Evolutionary conservation across 1,140 invertebrate species (phyloP), one percentile per base, ranked within the genome.

Genomic region (Catajapyx aquilonaris): DNA sequence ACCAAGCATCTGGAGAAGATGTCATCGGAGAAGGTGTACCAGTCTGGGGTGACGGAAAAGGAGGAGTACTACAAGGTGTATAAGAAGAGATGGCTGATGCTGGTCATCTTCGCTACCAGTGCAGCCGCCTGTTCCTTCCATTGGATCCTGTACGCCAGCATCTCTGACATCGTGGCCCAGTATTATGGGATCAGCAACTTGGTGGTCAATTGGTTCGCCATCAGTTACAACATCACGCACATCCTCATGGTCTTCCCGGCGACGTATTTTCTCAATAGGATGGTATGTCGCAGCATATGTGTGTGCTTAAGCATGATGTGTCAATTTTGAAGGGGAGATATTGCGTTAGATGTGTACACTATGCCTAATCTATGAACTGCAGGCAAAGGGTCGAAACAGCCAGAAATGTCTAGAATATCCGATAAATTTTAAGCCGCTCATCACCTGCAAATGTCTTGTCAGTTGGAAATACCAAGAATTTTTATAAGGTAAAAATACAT

Each of bases 161-260:
- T 71, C 31, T 52, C 55, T 15, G 63, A 64, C 37, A 58, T 68
- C 34, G 44, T 69, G 3, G 43, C 48, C 15, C 57, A 57, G 4
- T 57, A 54, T 32, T 58, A 55, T 44, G 42, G 44, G 11, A 60
- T 66, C 2, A 30, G 31, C 4, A 43, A 49, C 18, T 41, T 53
- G 0, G 49, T 55, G 9, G 59, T 76, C 5, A 67, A 74, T 47
- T 70, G 65, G 67, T 61, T 69, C 21, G 68, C 66, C 1, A 65
- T 75, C 55, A 58, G 73, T 22, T 75, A 69, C 48, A 74, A 74
- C 69, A 51, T 71, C 20, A 58, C 57, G 3, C 76, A 74, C 47
- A 65, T 73, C 35, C 64, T 69, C 3, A 50, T 73, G 4, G 68
- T 76, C 34, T 65, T 76, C 41, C 72, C 73, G 5, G 69, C 69